Evolutionary conservation across 2,113 vertebrate genomes (phyloP), one percentile per base, ranked within the genome.

Genomic region (Strix uralensis): DNA sequence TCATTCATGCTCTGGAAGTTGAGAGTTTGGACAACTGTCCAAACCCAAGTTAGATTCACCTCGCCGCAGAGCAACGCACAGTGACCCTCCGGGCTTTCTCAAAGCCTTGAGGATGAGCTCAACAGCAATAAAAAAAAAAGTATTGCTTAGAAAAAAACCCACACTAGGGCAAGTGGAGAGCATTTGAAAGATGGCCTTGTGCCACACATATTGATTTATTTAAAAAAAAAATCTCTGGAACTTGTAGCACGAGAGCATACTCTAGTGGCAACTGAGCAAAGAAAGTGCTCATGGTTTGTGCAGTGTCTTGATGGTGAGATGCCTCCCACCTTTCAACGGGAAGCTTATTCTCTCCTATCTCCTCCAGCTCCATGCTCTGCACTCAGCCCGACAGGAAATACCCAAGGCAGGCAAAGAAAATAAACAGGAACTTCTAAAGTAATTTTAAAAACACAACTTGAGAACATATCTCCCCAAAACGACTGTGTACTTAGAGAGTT

Each of bases 231-330:
- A 40, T 72, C 71, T 51, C 44, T 91, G 80, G 85, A 80, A 98
- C 94, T 97, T 65, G 88, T 21, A 89, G 95, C 98, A 81, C 97
- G 90, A 96, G 94, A 98, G 98, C 95, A 96, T 96, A 85, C 98
- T 98, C 98, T 98, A 98, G 98, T 98, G 98, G 98, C 71, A 86
- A 91, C 65, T 18, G 81, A 63, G 95, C 81, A 96, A 94, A 98
- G 90, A 81, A 91, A 91, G 93, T 47, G 36, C 44, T 93, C 18
- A 1, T 44, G 89, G 67, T 44, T 55, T 88, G 73, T 70, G 67
- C 70, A 2, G 74, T 20, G 57, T 69, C 62, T 69, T 17, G 72
- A 10, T 65, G 52, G 46, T 49, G 30, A 49, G 23, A 74, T 7
- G 20, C 57, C 81, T 73, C 87, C 77, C 75, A 83, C 80, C 81